Percentiles rank a stretch among this genome's conserved stretches.
These are phyloP conservation scores for Tethya wilhelma DNA, from an alignment of 37 sponge, comb jelly and placozoan genomes.

Conservation along the genomic window DNA sequence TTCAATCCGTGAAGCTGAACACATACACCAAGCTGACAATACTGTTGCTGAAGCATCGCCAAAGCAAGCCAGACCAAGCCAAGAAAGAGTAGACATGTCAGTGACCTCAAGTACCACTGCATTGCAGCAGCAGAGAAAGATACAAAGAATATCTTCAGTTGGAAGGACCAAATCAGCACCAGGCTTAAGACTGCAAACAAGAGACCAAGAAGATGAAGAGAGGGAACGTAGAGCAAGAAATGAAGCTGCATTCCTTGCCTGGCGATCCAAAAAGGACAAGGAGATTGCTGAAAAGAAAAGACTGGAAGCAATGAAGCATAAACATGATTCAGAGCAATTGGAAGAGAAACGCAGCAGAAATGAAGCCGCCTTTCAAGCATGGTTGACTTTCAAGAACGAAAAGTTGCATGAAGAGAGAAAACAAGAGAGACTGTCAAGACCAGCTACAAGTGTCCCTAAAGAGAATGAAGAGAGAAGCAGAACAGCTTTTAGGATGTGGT, in stretches of 20 bases:
- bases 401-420: not conserved
- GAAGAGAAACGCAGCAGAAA: constrained; percentile 19
- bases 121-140: not conserved
- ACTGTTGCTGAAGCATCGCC: too few species aligned
- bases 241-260: constrained; percentile 59
- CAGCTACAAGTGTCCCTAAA: constrained; percentile 1
- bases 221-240: not conserved
- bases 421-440: not conserved
- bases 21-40: too few species aligned
- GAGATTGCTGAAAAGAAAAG: constrained; percentile 17
- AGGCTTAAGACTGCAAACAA: not conserved
- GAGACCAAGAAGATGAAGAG: constrained; percentile 9
- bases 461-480: not conserved
- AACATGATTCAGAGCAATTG: not conserved
- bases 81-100: too few species aligned
- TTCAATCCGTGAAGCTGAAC: too few species aligned
- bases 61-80: too few species aligned
- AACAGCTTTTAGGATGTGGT: constrained; percentile 51
- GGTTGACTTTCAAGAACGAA: constrained; percentile 53
- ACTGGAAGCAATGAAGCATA: not conserved
- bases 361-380: constrained; percentile 41
- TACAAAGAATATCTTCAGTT: not conserved
- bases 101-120: too few species aligned
- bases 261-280: constrained; percentile 49
- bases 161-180: constrained; percentile 8